These are phyloP conservation scores for Catharus fuscescens DNA, from an alignment of 2,113 vertebrate species.

Conservation along the genomic window DNA sequence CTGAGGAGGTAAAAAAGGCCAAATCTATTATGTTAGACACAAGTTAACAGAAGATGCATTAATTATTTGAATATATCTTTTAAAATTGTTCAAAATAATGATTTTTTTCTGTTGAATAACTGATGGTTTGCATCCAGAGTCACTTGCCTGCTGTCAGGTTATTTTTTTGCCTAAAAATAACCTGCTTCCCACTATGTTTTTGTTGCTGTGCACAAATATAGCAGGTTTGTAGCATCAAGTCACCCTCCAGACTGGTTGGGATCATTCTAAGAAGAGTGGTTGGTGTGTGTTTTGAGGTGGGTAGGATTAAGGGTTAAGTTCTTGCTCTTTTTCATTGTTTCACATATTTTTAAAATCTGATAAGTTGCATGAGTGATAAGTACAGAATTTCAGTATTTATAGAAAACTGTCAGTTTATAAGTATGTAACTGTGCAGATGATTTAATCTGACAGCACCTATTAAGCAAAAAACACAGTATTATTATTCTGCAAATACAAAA, in stretches of 20 bases:
- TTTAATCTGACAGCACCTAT: not conserved
- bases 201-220: not conserved
- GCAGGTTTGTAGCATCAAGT: not conserved
- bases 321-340: not conserved
- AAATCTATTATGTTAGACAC: not conserved
- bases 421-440: not conserved
- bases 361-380: not conserved
- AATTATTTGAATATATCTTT: not conserved
- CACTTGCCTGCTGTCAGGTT: not conserved
- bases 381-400: constrained; percentile 24
- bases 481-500: not conserved
- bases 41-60: not conserved
- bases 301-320: not conserved
- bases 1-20: not conserved
- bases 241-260: not conserved
- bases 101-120: not conserved
- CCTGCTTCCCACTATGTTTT: not conserved
- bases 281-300: not conserved
- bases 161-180: not conserved
- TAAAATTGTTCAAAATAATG: not conserved
- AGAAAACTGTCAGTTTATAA: not conserved
- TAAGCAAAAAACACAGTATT: not conserved
- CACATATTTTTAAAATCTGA: not conserved
- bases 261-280: not conserved
- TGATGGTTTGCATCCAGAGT: not conserved